Evolutionary conservation across 1,140 invertebrate species (phyloP).

Genomic region (Ips nitidus): DNA sequence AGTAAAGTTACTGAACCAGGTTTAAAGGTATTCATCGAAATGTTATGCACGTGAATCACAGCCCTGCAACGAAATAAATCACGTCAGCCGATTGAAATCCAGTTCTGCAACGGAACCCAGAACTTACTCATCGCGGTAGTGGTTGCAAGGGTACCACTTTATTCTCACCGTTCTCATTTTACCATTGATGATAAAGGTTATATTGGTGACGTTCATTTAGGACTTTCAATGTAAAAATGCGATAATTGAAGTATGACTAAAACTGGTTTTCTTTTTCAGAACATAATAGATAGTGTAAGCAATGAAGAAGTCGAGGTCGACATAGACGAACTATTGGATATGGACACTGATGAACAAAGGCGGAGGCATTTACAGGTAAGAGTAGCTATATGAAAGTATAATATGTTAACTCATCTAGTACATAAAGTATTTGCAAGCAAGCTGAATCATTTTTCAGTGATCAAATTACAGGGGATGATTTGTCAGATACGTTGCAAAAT

Average conservation of each 20-base stretch:
- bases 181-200: neutral
- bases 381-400: neutral
- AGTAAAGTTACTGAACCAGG: constrained; percentile 14
- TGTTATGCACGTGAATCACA: constrained; percentile 15
- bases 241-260: too few species aligned
- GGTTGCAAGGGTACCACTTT: neutral
- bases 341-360: constrained; percentile 84
- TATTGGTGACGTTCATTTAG: too few species aligned
- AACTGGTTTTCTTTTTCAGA: constrained; percentile 44
- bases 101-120: constrained; percentile 17
- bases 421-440: neutral
- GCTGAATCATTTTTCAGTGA: neutral
- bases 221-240: too few species aligned
- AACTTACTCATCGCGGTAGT: constrained; percentile 11
- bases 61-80: constrained; percentile 10
- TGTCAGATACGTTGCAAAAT: too few species aligned
- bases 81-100: constrained; percentile 16
- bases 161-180: constrained; percentile 2
- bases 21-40: constrained; percentile 16
- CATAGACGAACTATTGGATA: constrained; percentile 89
- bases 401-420: too few species aligned
- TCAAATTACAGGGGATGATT: too few species aligned
- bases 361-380: constrained; percentile 78
- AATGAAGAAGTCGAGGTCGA: constrained; percentile 86
- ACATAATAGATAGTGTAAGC: constrained; percentile 55